These are phyloP conservation scores for Hylaea fasciaria DNA, from an alignment of 2,888 invertebrate species.

Conservation along the genomic window DNA sequence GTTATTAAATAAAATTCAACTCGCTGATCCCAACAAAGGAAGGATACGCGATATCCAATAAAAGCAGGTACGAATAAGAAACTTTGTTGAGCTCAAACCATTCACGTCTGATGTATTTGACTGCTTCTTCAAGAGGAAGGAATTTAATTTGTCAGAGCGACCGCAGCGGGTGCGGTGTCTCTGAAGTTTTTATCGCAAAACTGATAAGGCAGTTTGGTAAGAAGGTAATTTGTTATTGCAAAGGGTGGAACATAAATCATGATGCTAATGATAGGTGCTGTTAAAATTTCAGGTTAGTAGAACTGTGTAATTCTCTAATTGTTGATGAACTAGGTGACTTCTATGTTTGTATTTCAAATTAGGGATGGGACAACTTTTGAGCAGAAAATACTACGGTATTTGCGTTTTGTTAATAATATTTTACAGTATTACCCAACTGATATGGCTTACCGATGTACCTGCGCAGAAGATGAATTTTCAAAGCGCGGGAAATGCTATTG, in stretches of 20 bases:
- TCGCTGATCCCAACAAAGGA: constrained; percentile 16
- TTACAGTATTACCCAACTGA: too few species aligned
- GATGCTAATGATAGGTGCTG: constrained; percentile 13
- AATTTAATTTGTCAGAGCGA: constrained; percentile 61
- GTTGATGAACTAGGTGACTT: neutral
- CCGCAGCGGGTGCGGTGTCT: constrained; percentile 46
- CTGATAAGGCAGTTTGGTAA: constrained; percentile 51
- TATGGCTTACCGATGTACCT: too few species aligned
- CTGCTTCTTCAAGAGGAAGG: constrained; percentile 51
- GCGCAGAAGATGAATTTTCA: too few species aligned
- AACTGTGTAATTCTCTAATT: constrained; percentile 6
- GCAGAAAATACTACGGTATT: too few species aligned
- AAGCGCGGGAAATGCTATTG: too few species aligned
- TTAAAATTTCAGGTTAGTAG: neutral
- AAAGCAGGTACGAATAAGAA: constrained; percentile 25
- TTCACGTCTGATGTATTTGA: constrained; percentile 42
- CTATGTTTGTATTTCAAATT: too few species aligned
- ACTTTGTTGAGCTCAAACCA: constrained; percentile 27
- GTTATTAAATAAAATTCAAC: constrained; percentile 7
- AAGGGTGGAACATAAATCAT: constrained; percentile 32
- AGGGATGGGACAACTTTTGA: neutral
- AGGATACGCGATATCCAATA: constrained; percentile 29
- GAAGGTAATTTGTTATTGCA: constrained; percentile 44
- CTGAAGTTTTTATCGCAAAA: constrained; percentile 56
- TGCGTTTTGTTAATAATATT: too few species aligned